Percentiles rank a stretch among this genome's conserved stretches.
These are phyloP conservation scores for Nycticebus coucang DNA, from an alignment of 2,113 vertebrate species.

Conservation along the genomic window DNA sequence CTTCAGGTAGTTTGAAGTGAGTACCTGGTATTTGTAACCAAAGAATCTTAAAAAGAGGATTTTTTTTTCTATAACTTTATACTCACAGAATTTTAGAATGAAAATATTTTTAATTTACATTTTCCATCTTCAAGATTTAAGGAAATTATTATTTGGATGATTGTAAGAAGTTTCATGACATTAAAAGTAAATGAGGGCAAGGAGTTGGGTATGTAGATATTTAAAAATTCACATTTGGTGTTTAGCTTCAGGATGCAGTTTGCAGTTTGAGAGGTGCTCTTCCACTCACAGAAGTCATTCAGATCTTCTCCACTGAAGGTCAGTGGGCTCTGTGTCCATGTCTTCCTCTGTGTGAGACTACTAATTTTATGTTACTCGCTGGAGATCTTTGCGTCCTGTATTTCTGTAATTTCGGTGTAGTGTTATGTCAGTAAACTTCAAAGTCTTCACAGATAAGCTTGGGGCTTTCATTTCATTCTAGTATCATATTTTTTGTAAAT, in stretches of 20 bases:
- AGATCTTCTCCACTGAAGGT: not conserved
- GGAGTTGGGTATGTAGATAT: not conserved
- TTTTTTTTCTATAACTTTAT: not conserved
- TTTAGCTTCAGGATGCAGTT: conserved; percentile 10
- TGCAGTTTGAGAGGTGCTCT: not conserved
- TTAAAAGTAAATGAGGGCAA: not conserved
- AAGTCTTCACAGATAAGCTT: not conserved
- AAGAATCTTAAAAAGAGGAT: not conserved
- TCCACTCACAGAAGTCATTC: not conserved
- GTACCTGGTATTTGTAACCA: not conserved
- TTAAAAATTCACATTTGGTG: not conserved
- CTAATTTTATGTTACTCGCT: not conserved
- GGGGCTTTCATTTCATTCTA: not conserved
- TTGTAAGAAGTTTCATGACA: not conserved
- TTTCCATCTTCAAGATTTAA: not conserved
- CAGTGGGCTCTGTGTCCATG: not conserved
- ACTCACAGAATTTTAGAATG: not conserved
- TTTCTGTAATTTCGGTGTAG: not conserved
- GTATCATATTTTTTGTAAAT: not conserved
- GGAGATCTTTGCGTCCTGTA: not conserved
- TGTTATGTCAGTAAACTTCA: not conserved
- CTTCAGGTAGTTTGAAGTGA: not conserved
- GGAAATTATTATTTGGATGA: not conserved
- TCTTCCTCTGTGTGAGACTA: not conserved
- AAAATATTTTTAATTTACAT: conserved; percentile 7